A percentile compares a stretch with the other conserved stretches of the same genome.
phyloP scores from a whole-genome alignment of 1,140 invertebrate species.

The Euwallacea similis region DNA sequence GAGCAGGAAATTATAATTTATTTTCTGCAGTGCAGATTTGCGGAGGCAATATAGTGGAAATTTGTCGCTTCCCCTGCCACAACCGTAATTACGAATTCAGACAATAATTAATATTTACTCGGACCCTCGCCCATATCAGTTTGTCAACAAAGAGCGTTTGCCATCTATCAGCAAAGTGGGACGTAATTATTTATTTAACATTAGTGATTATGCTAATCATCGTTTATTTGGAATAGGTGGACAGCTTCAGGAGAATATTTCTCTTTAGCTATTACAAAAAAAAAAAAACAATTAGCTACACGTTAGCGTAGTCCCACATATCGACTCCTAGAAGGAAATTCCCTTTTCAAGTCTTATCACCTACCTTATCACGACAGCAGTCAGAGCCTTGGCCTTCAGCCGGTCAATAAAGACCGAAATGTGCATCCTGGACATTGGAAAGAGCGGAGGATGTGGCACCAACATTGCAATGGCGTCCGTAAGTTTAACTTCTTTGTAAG shows the following conservation, averaged over 20 bases:
- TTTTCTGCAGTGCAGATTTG: background rate
- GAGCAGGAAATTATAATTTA: background rate
- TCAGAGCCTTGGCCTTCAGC: conserved; percentile 63
- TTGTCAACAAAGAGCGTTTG: conserved; percentile 14
- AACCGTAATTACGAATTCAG: background rate
- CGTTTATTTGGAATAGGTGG: background rate
- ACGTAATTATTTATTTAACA: conserved; percentile 13
- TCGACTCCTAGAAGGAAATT: too few species aligned
- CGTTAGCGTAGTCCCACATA: background rate
- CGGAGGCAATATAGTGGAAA: background rate
- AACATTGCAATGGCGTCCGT: conserved; percentile 80
- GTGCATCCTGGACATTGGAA: conserved; percentile 84
- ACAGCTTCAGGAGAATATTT: background rate
- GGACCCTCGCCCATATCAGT: conserved; percentile 1
- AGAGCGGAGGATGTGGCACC: conserved; percentile 83
- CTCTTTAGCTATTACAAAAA: background rate
- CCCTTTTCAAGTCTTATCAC: conserved; percentile 37
- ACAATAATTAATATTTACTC: conserved; percentile 17
- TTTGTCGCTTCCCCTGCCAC: background rate
- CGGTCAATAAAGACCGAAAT: conserved; percentile 82
- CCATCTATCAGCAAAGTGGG: conserved; percentile 4
- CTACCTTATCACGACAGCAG: conserved; percentile 82
- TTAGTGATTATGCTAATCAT: background rate
- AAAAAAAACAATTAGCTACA: background rate
- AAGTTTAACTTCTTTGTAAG: conserved; percentile 78